Base-by-base conservation (phyloP, 92 coral and sea anemone species). In the Zoanthus sociatus region DNA sequence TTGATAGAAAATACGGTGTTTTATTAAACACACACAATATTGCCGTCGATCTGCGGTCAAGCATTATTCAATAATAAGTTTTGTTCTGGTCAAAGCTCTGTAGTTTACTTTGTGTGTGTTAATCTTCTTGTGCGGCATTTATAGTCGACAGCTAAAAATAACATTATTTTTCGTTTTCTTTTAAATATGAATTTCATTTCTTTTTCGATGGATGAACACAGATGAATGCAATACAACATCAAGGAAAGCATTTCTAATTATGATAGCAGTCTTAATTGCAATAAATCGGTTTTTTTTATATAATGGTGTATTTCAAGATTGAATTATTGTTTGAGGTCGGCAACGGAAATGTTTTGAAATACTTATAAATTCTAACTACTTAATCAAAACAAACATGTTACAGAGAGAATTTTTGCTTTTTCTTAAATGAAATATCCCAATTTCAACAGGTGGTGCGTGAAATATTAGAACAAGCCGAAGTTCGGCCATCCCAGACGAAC, bases 391-490 rank as follows among this genome's bases (percentile, higher is more conserved):
- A 5, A 69, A 69, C 4, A 26, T 26, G 45, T 69, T 69, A 5
- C 68, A 61, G 26, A 61, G 73, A 1, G 45, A 0, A 32, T 30
- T 69, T 69, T 69, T 69, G 15, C 45, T 26, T 69, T 32, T 26
- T 18, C 12, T 66, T 21, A 64, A 26, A 69, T 69, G 3, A 69
- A 69, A 4, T 12, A 69, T 30, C 73, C 45, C 73, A 69, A 69
- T 69, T 11, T 26, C 44, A 69, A 7, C 73, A 69, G 73, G 73
- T 69, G 73, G 17, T 30, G 45, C 73, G 73, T 69, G 73, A 69
- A 26, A 0, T 69, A 32, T 14, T 69, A 30, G 73, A 69, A 30
- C 42, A 12, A 69, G 73, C 47, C 15, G 15, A 11, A 69, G 73
- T 9, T 30, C 68, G 68, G 68, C 42, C 44, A 11, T 69, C 73